Base-by-base conservation (phyloP, 2,888 invertebrate species). In the Leptothorax acervorum region DNA sequence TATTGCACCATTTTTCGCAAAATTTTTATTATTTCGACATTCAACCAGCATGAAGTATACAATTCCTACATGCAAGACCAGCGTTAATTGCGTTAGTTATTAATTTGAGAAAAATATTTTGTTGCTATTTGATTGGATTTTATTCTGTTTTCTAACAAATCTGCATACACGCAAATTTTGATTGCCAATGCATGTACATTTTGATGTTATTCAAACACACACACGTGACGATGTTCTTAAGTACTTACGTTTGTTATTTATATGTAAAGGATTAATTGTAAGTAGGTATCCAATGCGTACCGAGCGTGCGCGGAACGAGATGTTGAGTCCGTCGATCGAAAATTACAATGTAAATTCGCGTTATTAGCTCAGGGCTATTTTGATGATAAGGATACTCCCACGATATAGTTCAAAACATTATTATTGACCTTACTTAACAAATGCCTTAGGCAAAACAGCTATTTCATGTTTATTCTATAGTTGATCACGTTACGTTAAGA, bases 401-500 rank as follows among this genome's bases (percentile, higher is more conserved):
- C 71, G 57, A 84, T 23, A 23, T 79, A 79, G 73, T 73, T 79
- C 39, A 55, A 39, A 79, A 73, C 73, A 79, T 84, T 66, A 84
- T 79, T 55, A 73, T 53, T 31, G 48, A n/a, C 12, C 51, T 12
- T 55, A 48, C 48, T 71, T 66, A 57, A 84, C 78, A 78, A 79
- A 79, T 51, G 84, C 60, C 39, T 60, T 15, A n/a, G 63, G 78
- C 71, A 35, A 51, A 55, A 23, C 45, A 15, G 48, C 31, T 74
- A 35, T 63, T 75, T 23, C 35, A 55, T 45, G 4, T 9, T 57
- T 73, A 28, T 28, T 28, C 9, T 35, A 55, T 9, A 11, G 15
- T 51, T 70, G n/a, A n/a, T n/a, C 23, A n/a, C 35, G 23, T 31
- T n/a, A n/a, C n/a, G n/a, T 23, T 23, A 23, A 23, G 23, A 23